These are phyloP conservation scores for Gavia stellata DNA, from an alignment of 2,113 vertebrate genomes.

Conservation along the genomic window DNA sequence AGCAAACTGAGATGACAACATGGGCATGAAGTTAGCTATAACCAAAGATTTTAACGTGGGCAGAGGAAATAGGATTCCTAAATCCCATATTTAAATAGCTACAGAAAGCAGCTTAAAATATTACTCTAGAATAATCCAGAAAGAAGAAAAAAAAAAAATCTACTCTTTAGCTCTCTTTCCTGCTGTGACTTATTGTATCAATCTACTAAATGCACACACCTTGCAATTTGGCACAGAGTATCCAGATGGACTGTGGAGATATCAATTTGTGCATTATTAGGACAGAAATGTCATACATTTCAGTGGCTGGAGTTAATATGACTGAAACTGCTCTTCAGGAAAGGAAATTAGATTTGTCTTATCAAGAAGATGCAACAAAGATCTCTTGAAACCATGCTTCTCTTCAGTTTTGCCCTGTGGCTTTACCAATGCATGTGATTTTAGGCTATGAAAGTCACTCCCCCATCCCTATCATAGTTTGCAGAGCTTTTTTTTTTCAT, in stretches of 20 bases:
- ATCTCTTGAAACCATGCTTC: neutral
- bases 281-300: conserved; percentile 1
- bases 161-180: neutral
- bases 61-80: neutral
- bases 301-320: conserved; percentile 8
- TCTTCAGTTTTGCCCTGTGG: neutral
- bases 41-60: neutral
- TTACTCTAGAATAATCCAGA: neutral
- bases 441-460: neutral
- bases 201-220: neutral
- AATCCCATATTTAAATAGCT: neutral
- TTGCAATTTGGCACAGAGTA: neutral
- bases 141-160: neutral
- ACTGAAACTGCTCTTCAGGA: neutral
- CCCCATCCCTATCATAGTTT: neutral
- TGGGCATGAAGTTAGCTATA: neutral
- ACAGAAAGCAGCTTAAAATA: conserved; percentile 8
- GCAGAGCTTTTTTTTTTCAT: neutral
- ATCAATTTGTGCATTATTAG: conserved; percentile 14
- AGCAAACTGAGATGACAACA: neutral
- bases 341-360: conserved; percentile 54
- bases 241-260: conserved; percentile 12
- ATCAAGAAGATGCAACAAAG: conserved; percentile 18
- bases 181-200: neutral
- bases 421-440: neutral